Base-by-base conservation (phyloP, 1,140 invertebrate genomes). In the Lucilia sericata region DNA sequence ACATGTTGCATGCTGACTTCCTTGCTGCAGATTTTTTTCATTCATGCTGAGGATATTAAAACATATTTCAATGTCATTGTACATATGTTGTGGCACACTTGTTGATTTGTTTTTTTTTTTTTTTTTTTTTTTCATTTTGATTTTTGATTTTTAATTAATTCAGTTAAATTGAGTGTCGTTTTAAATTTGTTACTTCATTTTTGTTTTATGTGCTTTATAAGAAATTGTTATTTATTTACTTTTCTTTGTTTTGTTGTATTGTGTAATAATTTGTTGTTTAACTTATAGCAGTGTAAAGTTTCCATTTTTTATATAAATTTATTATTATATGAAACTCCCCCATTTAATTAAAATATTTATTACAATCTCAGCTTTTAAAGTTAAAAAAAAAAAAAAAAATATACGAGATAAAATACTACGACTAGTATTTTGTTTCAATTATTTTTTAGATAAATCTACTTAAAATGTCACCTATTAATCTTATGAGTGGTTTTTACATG, bases 1-100 rank as follows among this genome's bases (percentile, higher is more conserved):
- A 70, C 65, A 10, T 70, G 65, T 78, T 78, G 75, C 75, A 10
- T 76, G 30, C 34, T 19, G 34, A 42, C 42, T 49, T 78, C 34
- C 17, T 51, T 80, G 17, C 42, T 42, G 36, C 21, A 19, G 42
- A 42, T 7, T 42, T 42, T 7, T 5, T 42, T 14, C 0, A 2
- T 3, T 76, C n/a, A n/a, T n/a, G 14, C 14, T 42, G 5, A 76
- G 74, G 74, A 42, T 42, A 8, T 13, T 47, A 42, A 14, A 55
- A 55, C 12, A 55, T 42, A 14, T 60, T 70, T 80, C 76, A 80
- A 80, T 80, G 76, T 30, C 76, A 80, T 42, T 42, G 42, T 42
- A 21, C 76, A 80, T 80, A 80, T 80, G 76, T 80, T 80, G 75
- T 60, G 14, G 65, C 65, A 19, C 36, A 80, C 76, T 80, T 80